A percentile compares a stretch with the other conserved stretches of the same genome.
Evolutionary conservation across 1,140 invertebrate species (phyloP).

Genomic region (Subanguina moxae): DNA sequence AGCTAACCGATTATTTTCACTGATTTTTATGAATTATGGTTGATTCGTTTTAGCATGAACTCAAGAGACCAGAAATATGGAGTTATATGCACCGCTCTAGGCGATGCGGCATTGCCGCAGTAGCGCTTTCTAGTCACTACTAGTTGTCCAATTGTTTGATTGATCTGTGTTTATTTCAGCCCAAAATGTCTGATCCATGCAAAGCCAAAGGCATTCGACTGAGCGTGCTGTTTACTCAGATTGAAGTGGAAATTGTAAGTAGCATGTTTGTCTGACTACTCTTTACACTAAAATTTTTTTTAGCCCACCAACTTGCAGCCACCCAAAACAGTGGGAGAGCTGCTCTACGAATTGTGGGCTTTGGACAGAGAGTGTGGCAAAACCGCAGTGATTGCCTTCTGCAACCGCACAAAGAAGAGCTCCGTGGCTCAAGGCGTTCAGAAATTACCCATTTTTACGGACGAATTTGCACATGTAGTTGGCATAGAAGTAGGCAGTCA

Average conservation of each 20-base stretch:
- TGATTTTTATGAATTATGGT: too few species aligned
- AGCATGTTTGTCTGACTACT: background rate
- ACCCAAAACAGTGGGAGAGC: background rate
- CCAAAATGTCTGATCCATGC: background rate
- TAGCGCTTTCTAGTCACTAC: too few species aligned
- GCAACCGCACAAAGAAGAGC: constrained; percentile 1
- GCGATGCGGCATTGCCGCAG: too few species aligned
- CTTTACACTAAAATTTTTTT: background rate
- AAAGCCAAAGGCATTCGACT: constrained; percentile 1
- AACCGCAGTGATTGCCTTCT: background rate
- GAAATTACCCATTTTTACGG: too few species aligned
- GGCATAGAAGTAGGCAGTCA: too few species aligned
- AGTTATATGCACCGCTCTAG: too few species aligned
- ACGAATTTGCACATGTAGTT: too few species aligned
- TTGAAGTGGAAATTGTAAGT: background rate
- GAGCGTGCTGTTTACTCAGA: background rate
- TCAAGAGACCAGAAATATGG: too few species aligned
- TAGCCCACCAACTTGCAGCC: background rate
- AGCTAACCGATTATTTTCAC: too few species aligned
- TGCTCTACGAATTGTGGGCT: background rate
- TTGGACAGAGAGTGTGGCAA: background rate
- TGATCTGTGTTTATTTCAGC: background rate
- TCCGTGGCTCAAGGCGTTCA: background rate
- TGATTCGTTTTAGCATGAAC: too few species aligned
- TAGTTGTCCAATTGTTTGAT: background rate